Conservation (phyloP, 2,113 vertebrate genomes). For the Pan paniscus region DNA sequence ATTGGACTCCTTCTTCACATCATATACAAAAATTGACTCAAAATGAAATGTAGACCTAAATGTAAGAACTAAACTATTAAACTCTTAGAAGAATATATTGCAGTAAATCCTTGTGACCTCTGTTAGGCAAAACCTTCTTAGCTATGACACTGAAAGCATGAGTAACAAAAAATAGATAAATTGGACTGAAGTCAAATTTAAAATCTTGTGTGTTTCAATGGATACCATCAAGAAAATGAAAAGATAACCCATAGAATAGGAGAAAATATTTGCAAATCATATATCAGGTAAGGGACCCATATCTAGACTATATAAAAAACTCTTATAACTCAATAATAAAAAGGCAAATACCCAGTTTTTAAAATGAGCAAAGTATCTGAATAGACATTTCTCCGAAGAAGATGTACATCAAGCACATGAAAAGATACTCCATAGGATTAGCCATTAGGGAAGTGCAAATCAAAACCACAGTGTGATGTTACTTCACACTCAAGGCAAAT, state of each 20-base stretch:
- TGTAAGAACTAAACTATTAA: slow-evolving; percentile 6
- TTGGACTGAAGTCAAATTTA: not conserved
- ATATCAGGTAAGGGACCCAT: not conserved
- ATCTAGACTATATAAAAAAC: not conserved
- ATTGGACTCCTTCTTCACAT: not conserved
- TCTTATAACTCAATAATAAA: not conserved
- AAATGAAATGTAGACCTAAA: not conserved
- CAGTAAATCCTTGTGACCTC: not conserved
- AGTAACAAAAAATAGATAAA: not conserved
- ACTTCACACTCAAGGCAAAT: not conserved
- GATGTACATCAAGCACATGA: not conserved
- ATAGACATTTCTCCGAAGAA: not conserved
- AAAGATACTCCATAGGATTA: not conserved
- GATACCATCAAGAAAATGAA: not conserved
- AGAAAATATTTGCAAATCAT: not conserved
- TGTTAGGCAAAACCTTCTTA: not conserved
- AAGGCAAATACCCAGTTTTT: not conserved
- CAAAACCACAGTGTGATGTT: not conserved
- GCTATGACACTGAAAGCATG: not conserved
- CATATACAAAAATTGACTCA: not conserved
- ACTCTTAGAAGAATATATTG: not conserved
- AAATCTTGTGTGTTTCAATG: not conserved
- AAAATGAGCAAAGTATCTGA: not conserved
- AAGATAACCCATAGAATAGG: not conserved
- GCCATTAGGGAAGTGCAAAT: not conserved